Percentiles rank a stretch among this genome's conserved stretches.
phyloP scores from a whole-genome alignment of 2,113 vertebrate species.

The Lipotes vexillifer region DNA sequence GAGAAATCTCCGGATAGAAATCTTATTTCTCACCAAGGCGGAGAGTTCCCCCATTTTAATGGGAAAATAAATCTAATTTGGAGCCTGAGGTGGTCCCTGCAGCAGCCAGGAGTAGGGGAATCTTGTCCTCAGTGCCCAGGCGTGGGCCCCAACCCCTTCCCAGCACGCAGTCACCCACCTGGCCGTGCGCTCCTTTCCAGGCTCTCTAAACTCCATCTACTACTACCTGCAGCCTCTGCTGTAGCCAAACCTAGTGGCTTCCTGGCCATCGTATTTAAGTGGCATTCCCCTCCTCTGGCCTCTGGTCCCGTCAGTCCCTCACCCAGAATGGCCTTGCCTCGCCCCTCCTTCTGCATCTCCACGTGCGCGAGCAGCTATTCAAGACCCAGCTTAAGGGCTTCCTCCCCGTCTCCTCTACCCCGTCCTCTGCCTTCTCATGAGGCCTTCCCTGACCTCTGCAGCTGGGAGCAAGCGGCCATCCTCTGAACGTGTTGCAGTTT shows the following conservation, averaged over 20 bases:
- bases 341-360: neutral
- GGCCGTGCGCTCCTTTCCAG: neutral
- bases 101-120: neutral
- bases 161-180: rapidly evolving
- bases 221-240: neutral
- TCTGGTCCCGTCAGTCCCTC: neutral
- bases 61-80: neutral
- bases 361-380: neutral
- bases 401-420: neutral
- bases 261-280: neutral
- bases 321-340: neutral
- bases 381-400: neutral
- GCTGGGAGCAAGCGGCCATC: neutral
- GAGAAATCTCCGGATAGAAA: neutral
- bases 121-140: neutral
- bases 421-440: neutral
- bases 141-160: neutral
- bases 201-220: neutral
- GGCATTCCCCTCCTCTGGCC: neutral
- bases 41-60: neutral
- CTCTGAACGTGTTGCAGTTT: neutral
- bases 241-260: neutral
- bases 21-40: neutral
- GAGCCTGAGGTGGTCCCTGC: neutral
- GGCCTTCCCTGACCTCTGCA: neutral